These are phyloP conservation scores for Eupithecia dodoneata DNA, from an alignment of 2,888 invertebrate species.

Conservation along the genomic window DNA sequence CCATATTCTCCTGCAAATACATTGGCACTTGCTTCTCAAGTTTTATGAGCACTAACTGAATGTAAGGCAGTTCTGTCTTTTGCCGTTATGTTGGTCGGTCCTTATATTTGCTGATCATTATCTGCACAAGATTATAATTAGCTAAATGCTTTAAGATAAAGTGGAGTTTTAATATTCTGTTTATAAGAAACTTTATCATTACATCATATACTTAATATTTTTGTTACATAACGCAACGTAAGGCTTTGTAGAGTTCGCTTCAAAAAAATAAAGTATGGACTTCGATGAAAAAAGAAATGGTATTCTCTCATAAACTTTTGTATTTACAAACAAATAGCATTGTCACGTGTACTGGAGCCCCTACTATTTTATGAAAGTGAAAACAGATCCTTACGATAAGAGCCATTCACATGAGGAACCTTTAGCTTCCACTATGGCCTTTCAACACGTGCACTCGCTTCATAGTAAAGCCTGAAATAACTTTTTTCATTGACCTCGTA, in stretches of 20 bases:
- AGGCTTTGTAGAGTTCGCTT: neutral
- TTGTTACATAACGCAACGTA: neutral
- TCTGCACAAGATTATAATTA: neutral
- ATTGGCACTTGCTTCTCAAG: slow-evolving; percentile 43
- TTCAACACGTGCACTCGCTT: slow-evolving; percentile 33
- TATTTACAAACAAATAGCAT: slow-evolving; percentile 12
- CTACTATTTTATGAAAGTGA: slow-evolving; percentile 18
- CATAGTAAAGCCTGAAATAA: slow-evolving; percentile 45
- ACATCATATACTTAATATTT: neutral
- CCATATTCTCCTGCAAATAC: slow-evolving; percentile 54
- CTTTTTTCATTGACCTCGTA: slow-evolving; percentile 47
- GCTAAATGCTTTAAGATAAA: neutral
- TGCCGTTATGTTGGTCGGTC: neutral
- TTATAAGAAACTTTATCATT: neutral
- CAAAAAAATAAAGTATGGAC: neutral
- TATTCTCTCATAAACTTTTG: neutral
- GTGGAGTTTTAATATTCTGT: neutral
- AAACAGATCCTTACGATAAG: slow-evolving; percentile 24
- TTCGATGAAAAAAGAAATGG: neutral
- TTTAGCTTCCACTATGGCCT: slow-evolving; percentile 25
- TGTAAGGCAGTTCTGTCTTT: slow-evolving; percentile 33
- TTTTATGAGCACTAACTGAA: slow-evolving; percentile 37
- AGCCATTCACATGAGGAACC: slow-evolving; percentile 26
- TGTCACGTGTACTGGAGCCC: slow-evolving; percentile 5
- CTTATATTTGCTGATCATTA: neutral